These are phyloP conservation scores for Ctena decussata DNA, from an alignment of 2,888 invertebrate genomes.

Conservation along the genomic window DNA sequence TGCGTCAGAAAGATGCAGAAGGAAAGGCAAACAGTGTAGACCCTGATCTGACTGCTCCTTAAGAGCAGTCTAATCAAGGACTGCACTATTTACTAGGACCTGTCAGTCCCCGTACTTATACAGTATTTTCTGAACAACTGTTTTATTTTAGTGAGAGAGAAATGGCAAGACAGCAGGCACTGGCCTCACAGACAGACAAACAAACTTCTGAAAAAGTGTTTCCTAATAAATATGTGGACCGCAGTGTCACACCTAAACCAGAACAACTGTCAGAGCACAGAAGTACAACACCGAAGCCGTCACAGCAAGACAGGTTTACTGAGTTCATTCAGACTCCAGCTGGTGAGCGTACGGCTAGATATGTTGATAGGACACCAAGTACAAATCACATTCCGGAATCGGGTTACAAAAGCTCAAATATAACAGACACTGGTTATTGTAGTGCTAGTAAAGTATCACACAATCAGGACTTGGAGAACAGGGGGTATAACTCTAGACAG, in stretches of 20 bases:
- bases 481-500: conserved; percentile 33
- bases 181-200: background rate
- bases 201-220: conserved; percentile 25
- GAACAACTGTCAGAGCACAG: background rate
- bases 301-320: conserved; percentile 10
- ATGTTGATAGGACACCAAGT: conserved; percentile 47
- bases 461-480: conserved; percentile 43
- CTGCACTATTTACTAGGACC: too few species aligned
- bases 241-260: conserved; percentile 20
- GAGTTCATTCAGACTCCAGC: conserved; percentile 36
- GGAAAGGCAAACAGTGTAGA: too few species aligned
- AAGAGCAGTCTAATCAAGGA: too few species aligned
- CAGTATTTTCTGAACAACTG: too few species aligned
- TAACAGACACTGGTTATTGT: conserved; percentile 61
- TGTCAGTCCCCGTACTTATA: too few species aligned
- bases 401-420: conserved; percentile 26
- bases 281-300: conserved; percentile 32
- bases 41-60: too few species aligned
- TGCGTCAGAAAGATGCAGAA: too few species aligned
- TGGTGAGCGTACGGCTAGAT: conserved; percentile 41
- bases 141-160: conserved; percentile 46
- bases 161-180: conserved; percentile 15
- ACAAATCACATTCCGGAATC: conserved; percentile 37
- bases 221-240: conserved; percentile 40
- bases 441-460: conserved; percentile 53